Base-by-base conservation (phyloP, 2,888 invertebrate genomes). In the Agriopis leucophaearia region DNA sequence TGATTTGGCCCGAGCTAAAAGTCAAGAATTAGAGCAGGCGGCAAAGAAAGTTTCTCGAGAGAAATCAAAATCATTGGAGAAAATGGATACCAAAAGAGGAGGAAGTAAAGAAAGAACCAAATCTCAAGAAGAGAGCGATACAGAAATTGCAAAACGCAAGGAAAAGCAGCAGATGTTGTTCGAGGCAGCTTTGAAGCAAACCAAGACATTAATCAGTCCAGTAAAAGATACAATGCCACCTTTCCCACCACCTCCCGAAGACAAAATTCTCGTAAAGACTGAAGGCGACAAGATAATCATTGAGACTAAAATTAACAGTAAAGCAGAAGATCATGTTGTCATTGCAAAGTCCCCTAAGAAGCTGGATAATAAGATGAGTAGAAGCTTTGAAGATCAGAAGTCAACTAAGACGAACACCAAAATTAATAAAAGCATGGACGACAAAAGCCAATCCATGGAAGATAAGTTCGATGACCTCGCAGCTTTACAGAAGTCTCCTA, bases 311-410 rank as follows among this genome's bases (percentile, higher is more conserved):
- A 96, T 96, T 47, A 96, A 95, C 73, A 96, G 96, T 58, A 96
- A 96, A 81, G 96, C 95, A 0, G 96, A 96, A 83, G 96, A 96
- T 86, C 96, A 96, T 70, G 96, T 96, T 7, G 94, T 96, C 65
- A 96, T 96, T 77, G 96, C 96, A 0, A 96, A 96, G 81, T 96
- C 96, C 4, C 96, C 96, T 0, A 96, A 96, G 70, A 96, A 96
- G 78, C 85, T 96, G 7, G 96, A 96, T 77, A 95, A 94, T 62
- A 95, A 95, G 68, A 75, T 95, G 8, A 95, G 95, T 79, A 94
- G 95, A 66, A 95, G 95, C 78, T 95, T 95, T 77, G 95, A 95
- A 76, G 95, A 95, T 74, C 93, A 90, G 74, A 95, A 95, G 58
- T 86, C 92, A 65, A 85, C 94, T 7, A 95, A 95, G 83, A 78